These are phyloP conservation scores for Tridacna gigas DNA, from an alignment of 2,888 invertebrate species.

Conservation along the genomic window DNA sequence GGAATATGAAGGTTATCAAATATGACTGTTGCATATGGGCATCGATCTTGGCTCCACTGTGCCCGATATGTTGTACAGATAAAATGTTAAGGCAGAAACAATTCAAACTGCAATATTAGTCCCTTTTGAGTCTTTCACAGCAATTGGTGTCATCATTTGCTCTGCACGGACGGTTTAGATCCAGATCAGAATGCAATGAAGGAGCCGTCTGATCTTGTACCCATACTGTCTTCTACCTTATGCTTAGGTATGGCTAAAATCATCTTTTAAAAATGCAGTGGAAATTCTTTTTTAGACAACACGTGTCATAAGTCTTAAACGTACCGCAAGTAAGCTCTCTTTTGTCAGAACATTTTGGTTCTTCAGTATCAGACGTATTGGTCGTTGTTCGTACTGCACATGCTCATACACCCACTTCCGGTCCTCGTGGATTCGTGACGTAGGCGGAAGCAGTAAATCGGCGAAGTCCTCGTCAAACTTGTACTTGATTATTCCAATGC, in stretches of 20 bases:
- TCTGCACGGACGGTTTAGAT: too few species aligned
- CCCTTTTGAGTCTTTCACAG: too few species aligned
- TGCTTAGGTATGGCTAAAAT: neutral
- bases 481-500: constrained; percentile 57
- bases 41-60: too few species aligned
- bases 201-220: too few species aligned
- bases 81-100: too few species aligned
- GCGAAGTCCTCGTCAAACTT: constrained; percentile 62
- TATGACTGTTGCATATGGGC: too few species aligned
- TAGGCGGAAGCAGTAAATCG: constrained; percentile 51
- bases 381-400: constrained; percentile 57
- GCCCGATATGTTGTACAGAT: too few species aligned
- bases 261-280: neutral
- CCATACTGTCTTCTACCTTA: too few species aligned
- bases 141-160: too few species aligned
- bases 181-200: too few species aligned
- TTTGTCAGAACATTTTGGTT: constrained; percentile 53
- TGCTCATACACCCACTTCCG: constrained; percentile 56
- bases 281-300: neutral
- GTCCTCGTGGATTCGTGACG: constrained; percentile 57
- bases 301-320: neutral
- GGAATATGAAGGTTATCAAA: too few species aligned
- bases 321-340: constrained; percentile 58
- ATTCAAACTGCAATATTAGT: too few species aligned
- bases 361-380: constrained; percentile 56